Percentiles rank a stretch among this genome's conserved stretches.
These are phyloP conservation scores for Cheilosia vernalis DNA, from an alignment of 2,888 invertebrate genomes.

Conservation along the genomic window DNA sequence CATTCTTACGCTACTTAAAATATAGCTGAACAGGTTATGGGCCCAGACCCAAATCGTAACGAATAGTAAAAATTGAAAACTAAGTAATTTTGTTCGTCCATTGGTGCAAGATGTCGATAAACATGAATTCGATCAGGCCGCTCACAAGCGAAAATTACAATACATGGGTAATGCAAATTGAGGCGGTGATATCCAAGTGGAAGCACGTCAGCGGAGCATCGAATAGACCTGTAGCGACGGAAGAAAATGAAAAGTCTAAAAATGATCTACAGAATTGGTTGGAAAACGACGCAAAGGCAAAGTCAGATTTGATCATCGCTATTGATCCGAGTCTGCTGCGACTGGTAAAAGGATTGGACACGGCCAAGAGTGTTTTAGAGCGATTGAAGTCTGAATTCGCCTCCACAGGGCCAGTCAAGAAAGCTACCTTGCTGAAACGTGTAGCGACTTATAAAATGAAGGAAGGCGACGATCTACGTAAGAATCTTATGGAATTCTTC, in stretches of 20 bases:
- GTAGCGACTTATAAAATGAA: conserved; percentile 1
- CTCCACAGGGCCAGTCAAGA: conserved; percentile 28
- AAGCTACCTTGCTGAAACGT: conserved; percentile 33
- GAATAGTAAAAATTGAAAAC: no score
- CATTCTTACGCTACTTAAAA: no score
- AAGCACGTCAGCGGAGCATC: conserved; percentile 6
- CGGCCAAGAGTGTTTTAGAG: neutral
- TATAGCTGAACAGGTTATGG: no score
- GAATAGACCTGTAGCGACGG: neutral
- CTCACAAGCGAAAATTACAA: conserved; percentile 14
- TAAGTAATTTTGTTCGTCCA: neutral
- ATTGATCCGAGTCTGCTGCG: conserved; percentile 23
- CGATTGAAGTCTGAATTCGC: conserved; percentile 29
- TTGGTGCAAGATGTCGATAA: neutral
- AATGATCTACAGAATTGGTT: conserved; percentile 12
- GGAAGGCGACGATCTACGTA: no score
- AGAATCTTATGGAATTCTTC: neutral
- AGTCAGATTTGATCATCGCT: conserved; percentile 14
- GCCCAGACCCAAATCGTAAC: no score
- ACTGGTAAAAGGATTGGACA: conserved; percentile 36
- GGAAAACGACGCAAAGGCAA: conserved; percentile 24
- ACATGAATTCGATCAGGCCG: neutral
- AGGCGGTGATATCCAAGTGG: conserved; percentile 30
- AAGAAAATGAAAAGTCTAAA: neutral
- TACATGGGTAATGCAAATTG: conserved; percentile 40